Conservation (phyloP, 2,113 vertebrate genomes). For the Dolichotis patagonum region DNA sequence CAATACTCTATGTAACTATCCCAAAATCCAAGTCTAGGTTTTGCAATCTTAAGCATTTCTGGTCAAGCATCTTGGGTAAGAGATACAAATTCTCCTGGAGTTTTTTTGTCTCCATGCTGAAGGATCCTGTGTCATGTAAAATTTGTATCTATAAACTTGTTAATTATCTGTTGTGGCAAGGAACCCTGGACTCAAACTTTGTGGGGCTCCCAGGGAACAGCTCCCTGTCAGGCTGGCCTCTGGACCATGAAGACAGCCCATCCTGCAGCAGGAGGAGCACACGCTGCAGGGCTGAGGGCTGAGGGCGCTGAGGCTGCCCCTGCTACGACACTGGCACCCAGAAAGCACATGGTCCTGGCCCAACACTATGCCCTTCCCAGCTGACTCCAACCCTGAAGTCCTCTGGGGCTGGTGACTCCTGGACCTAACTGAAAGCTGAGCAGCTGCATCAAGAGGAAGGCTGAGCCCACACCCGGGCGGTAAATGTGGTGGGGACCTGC, state of each 20-base stretch:
- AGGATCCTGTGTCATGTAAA: background rate
- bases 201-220: background rate
- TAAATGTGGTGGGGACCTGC: background rate
- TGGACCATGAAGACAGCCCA: no score
- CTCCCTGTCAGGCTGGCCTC: background rate
- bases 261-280: background rate
- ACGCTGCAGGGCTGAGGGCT: rapidly evolving
- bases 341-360: background rate
- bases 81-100: no score
- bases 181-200: background rate
- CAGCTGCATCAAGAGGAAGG: background rate
- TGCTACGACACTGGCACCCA: background rate
- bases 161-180: background rate
- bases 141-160: background rate
- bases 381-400: no score
- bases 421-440: background rate
- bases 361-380: background rate
- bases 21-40: background rate
- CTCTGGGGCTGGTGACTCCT: no score
- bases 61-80: background rate
- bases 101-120: no score
- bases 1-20: background rate
- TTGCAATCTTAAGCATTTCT: background rate
- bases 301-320: background rate
- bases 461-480: background rate